Percentiles rank a stretch among this genome's conserved stretches.
Conservation (phyloP, 2,113 vertebrate genomes). For the Penelope pileata region DNA sequence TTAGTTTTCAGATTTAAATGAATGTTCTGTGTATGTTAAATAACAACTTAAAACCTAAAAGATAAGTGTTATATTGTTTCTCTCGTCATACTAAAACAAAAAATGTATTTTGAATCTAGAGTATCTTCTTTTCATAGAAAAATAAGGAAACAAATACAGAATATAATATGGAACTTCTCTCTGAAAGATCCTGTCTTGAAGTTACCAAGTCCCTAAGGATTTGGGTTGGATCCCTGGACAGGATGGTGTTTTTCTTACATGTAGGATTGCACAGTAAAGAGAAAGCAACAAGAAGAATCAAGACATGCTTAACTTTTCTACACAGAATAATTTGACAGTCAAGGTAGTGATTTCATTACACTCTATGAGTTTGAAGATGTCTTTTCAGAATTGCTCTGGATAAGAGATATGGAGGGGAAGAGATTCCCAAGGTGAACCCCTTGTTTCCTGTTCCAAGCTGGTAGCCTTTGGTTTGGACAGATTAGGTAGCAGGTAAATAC, state of each 20-base stretch:
- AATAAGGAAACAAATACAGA: not conserved
- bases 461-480: not conserved
- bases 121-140: not conserved
- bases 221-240: not conserved
- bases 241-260: not conserved
- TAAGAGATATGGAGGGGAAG: not conserved
- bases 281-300: not conserved
- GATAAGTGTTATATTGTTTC: not conserved
- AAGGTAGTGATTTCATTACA: not conserved
- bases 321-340: not conserved
- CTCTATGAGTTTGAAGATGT: not conserved
- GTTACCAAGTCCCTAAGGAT: not conserved
- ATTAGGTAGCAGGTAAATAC: not conserved
- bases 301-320: not conserved
- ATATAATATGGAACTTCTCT: rapidly evolving
- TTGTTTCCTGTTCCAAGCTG: too few species aligned
- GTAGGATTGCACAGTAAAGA: not conserved
- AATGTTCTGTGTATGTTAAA: not conserved
- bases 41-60: not conserved
- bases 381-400: not conserved
- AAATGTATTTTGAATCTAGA: not conserved
- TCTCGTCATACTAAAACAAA: not conserved
- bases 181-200: not conserved
- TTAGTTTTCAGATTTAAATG: not conserved
- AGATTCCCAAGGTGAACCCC: not conserved